A percentile compares a stretch with the other conserved stretches of the same genome.
phyloP scores from a whole-genome alignment of 2,797 vertebrate species.

The Sitta carolinensis region DNA sequence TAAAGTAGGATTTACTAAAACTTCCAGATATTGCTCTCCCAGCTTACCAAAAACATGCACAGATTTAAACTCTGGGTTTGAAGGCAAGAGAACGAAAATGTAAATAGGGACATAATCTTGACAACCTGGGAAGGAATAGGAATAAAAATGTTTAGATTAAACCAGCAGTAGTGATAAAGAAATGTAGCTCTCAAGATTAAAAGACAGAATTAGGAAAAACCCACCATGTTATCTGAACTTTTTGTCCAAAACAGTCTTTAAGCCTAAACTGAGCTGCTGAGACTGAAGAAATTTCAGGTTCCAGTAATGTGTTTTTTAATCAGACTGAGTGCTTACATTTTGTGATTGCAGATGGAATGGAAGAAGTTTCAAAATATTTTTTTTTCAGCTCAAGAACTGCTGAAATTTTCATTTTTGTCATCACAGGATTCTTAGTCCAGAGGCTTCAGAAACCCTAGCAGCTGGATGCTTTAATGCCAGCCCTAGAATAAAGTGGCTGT shows the following conservation, averaged over 20 bases:
- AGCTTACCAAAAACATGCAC: neutral
- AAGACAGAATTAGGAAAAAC: neutral
- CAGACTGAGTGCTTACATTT: neutral
- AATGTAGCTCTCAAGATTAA: neutral
- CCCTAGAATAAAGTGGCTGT: neutral
- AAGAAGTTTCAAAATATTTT: neutral
- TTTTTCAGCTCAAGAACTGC: neutral
- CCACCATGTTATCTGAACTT: neutral
- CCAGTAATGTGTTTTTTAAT: neutral
- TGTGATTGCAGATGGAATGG: neutral
- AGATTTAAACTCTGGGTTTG: neutral
- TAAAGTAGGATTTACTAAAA: neutral
- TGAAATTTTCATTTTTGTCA: neutral
- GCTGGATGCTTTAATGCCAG: neutral
- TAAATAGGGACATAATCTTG: neutral
- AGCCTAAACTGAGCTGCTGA: neutral
- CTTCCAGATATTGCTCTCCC: neutral
- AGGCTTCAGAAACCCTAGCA: neutral
- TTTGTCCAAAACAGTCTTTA: neutral
- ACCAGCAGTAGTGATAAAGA: neutral
- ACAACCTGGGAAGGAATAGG: neutral
- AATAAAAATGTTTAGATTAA: neutral
- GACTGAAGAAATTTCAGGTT: neutral
- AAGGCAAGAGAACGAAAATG: neutral
- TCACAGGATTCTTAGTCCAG: neutral